Evolutionary conservation across 2,113 vertebrate species (phyloP), one percentile per base, ranked within the genome.

Genomic region (Clupea harengus): DNA sequence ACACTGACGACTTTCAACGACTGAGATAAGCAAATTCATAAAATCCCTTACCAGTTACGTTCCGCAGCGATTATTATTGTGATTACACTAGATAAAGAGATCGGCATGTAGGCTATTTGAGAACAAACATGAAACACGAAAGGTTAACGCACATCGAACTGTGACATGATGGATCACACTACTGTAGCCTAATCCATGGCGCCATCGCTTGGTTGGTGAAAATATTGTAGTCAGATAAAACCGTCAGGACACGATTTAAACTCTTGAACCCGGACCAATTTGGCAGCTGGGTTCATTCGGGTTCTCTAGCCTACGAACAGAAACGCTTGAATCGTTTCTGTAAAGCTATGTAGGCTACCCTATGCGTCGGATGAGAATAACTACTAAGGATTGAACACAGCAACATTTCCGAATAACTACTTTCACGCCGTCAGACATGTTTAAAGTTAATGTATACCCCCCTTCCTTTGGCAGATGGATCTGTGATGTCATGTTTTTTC

Each of bases 211-310:
- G 64, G 64, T 67, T 67, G 11, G 11, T 11, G 6, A 67, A 67
- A 67, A 67, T 60, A 67, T 28, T 67, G 64, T 67, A 64, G 57
- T 25, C 20, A 64, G 57, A 6, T 11, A 28, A 67, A 67, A 67
- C 7, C n/a, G 64, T 67, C 64, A 67, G 64, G 64, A 67, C 64
- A 28, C 64, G 64, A 67, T 28, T 67, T 67, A 67, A 67, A 67
- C 64, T 67, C 64, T 67, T 67, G 64, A 67, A 67, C 64, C 64
- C 64, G 64, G 64, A 67, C 64, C 64, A 67, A 67, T 67, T 67
- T 28, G 64, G 64, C 22, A 67, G 64, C n/a, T 67, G 64, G 64
- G 64, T 67, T 67, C 64, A 67, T 28, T 25, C 28, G 64, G 64
- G 64, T 67, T 67, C n/a, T 28, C 64, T 67, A 13, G 64, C 10